Evolutionary conservation across 2,888 invertebrate species (phyloP), one percentile per base, ranked within the genome.

Genomic region (Dorcus hopei): DNA sequence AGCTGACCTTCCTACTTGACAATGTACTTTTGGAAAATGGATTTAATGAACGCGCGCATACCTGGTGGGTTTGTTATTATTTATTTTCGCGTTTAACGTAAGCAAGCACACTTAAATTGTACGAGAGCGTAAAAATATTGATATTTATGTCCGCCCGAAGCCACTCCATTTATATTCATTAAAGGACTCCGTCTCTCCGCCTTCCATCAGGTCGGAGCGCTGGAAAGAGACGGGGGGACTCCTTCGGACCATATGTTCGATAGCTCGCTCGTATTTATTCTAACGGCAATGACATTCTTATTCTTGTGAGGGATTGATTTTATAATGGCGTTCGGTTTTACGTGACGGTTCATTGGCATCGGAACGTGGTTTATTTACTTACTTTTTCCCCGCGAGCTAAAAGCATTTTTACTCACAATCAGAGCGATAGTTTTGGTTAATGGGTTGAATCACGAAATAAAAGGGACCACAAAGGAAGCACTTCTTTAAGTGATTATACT

Each of bases 281-380:
- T 61, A 61, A 61, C 61, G 61, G 61, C 54, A 61, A 49, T 54
- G 57, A 54, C 61, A 61, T 61, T 61, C 61, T 54, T 51, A 48
- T 61, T 54, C 51, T 57, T 54, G 40, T 47, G 56, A 39, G 9
- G 53, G 54, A 54, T 38, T 54, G 48, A 48, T 61, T 39, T 49
- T 51, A 49, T 49, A 49, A 58, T 58, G 43, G 47, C 23, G 40
- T 49, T 54, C 45, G 41, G 47, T 49, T 14, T 9, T 54, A n/a
- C 42, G 48, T 45, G 16, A 23, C 14, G 54, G 58, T 58, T 54
- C 58, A 51, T 58, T 54, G 58, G 51, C 58, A 49, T 49, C 16
- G 19, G 11, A 9, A 11, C 42, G 45, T 43, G n/a, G 49, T 43
- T 39, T 50, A n/a, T 48, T 41, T 45, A 48, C 39, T 55, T 53